Percentiles rank a stretch among this genome's conserved stretches.
Conservation (phyloP, 2,888 invertebrate genomes). For the Notodonta ziczac region DNA sequence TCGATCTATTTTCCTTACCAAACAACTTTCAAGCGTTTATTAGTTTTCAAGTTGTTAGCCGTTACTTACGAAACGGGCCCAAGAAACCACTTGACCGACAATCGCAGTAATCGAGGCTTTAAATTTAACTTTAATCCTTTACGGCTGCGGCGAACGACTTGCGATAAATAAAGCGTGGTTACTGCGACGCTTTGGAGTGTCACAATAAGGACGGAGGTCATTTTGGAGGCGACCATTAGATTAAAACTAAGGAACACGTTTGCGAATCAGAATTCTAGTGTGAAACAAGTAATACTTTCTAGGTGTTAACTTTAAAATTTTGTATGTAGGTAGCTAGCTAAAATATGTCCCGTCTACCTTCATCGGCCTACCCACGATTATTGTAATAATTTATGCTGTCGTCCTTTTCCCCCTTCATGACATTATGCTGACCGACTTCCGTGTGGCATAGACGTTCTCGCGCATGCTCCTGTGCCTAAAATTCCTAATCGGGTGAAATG, state of each 20-base stretch:
- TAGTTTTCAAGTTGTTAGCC: constrained; percentile 14
- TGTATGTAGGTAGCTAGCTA: no score
- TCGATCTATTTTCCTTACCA: constrained; percentile 3
- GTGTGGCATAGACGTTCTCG: no score
- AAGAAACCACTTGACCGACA: constrained; percentile 32
- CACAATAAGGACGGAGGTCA: constrained; percentile 28
- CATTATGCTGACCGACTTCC: no score
- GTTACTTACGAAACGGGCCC: constrained; percentile 16
- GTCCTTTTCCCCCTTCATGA: no score
- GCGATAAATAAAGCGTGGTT: constrained; percentile 41
- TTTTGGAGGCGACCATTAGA: constrained; percentile 8
- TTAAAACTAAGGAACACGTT: constrained; percentile 8
- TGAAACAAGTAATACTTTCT: no score
- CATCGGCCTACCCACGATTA: no score
- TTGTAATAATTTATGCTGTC: no score
- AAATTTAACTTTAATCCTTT: constrained; percentile 42
- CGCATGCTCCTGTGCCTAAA: no score
- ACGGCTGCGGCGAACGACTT: constrained; percentile 26
- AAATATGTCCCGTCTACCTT: no score
- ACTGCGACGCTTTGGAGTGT: constrained; percentile 24
- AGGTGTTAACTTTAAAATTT: no score
- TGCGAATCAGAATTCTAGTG: no score
- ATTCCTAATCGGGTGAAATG: no score
- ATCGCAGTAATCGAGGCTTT: constrained; percentile 42
- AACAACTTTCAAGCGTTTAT: constrained; percentile 10